Percentiles rank a stretch among this genome's conserved stretches.
Conservation (phyloP, 2,113 vertebrate genomes). For the Artemisiospiza belli region DNA sequence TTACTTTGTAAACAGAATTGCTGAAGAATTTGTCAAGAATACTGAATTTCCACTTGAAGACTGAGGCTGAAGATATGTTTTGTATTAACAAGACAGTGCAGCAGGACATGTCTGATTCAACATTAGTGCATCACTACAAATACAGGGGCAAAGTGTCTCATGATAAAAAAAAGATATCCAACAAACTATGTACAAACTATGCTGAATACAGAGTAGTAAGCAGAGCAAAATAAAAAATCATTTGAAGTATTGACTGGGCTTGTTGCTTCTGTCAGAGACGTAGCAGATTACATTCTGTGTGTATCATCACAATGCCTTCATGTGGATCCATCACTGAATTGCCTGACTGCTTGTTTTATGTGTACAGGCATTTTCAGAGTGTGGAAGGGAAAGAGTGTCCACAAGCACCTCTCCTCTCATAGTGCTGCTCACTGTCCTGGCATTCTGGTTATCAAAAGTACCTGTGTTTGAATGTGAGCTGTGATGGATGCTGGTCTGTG, state of each 20-base stretch:
- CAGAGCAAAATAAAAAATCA: neutral
- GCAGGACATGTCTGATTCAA: neutral
- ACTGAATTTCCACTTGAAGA: neutral
- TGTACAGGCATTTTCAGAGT: neutral
- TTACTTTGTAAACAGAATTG: neutral
- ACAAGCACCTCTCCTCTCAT: neutral
- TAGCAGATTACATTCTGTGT: neutral
- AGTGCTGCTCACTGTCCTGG: accelerated
- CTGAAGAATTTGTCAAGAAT: neutral
- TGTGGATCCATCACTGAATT: neutral
- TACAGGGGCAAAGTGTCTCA: neutral
- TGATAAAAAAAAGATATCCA: neutral
- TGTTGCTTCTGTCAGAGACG: neutral
- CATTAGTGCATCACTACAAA: neutral
- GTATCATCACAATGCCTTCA: neutral
- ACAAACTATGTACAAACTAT: neutral
- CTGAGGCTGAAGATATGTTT: neutral
- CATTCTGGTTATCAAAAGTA: accelerated
- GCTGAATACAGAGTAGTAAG: neutral
- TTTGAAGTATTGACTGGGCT: neutral
- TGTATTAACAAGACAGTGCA: neutral
- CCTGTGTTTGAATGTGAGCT: accelerated
- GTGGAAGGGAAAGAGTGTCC: neutral
- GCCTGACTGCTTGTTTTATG: accelerated
- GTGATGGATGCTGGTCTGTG: neutral